phyloP scores from a whole-genome alignment of 2,113 vertebrate genomes.

The Labeo catla region DNA sequence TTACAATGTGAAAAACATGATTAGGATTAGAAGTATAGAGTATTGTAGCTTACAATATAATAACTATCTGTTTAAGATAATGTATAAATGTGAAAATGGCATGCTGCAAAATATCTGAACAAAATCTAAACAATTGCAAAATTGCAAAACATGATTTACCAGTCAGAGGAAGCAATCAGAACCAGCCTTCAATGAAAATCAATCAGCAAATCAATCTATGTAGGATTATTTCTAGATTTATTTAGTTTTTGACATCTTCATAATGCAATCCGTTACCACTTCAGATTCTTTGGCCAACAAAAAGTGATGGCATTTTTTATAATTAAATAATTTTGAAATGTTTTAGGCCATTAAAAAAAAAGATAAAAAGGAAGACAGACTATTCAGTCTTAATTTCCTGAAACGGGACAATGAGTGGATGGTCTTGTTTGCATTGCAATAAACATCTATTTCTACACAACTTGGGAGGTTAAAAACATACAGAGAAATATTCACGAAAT shows the following conservation, averaged over 20 bases:
- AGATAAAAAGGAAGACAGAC: neutral
- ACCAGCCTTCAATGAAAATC: neutral
- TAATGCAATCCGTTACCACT: neutral
- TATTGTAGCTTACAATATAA: neutral
- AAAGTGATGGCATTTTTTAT: too few relatives aligned
- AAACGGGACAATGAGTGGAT: neutral
- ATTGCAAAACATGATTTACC: neutral
- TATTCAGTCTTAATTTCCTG: neutral
- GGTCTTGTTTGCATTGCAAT: neutral
- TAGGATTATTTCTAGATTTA: neutral
- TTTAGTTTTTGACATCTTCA: neutral
- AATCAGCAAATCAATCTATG: too few relatives aligned
- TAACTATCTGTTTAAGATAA: neutral
- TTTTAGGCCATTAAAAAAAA: neutral
- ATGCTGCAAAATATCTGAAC: neutral
- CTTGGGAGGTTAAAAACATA: too few relatives aligned
- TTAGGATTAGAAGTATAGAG: neutral
- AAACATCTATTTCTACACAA: neutral
- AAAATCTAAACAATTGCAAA: neutral
- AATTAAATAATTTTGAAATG: neutral
- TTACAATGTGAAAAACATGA: neutral
- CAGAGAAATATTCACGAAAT: too few relatives aligned
- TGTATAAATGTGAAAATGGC: neutral
- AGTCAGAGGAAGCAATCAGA: neutral
- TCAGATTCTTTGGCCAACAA: neutral